phyloP scores from a whole-genome alignment of 2,888 invertebrate genomes.

The Lumbricus terrestris region DNA sequence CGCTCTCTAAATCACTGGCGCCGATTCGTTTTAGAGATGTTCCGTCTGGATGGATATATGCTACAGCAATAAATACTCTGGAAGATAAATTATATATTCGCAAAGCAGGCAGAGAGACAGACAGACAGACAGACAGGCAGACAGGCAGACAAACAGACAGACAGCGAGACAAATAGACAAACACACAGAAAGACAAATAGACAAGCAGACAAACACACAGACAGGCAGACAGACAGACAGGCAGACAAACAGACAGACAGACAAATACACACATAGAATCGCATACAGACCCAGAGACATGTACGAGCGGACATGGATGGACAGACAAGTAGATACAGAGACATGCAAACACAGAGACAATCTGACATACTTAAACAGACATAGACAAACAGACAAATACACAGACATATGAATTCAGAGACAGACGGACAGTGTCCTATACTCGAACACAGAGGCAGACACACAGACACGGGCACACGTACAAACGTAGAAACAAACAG shows the following conservation, averaged over 20 bases:
- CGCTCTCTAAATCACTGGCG: neutral
- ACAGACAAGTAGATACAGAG: neutral
- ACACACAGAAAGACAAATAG: too few species aligned
- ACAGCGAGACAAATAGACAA: neutral
- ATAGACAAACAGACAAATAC: too few species aligned
- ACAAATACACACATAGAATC: too few species aligned
- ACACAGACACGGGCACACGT: too few species aligned
- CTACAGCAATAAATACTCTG: neutral
- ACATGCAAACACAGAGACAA: neutral
- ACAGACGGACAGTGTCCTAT: too few species aligned
- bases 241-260: neutral
- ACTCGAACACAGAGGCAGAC: too few species aligned
- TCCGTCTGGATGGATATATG: neutral
- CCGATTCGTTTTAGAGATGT: neutral
- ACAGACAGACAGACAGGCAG: neutral
- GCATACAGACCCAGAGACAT: neutral
- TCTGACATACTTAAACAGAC: too few species aligned
- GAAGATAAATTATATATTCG: neutral
- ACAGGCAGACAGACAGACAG: neutral
- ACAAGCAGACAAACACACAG: neutral
- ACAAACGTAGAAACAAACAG: too few species aligned
- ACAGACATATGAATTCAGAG: too few species aligned
- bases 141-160: neutral
- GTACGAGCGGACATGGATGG: neutral
- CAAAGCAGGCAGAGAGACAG: neutral